Evolutionary conservation across 2,888 invertebrate species (phyloP), one percentile per base, ranked within the genome.

Genomic region (Entomobrya proxima): DNA sequence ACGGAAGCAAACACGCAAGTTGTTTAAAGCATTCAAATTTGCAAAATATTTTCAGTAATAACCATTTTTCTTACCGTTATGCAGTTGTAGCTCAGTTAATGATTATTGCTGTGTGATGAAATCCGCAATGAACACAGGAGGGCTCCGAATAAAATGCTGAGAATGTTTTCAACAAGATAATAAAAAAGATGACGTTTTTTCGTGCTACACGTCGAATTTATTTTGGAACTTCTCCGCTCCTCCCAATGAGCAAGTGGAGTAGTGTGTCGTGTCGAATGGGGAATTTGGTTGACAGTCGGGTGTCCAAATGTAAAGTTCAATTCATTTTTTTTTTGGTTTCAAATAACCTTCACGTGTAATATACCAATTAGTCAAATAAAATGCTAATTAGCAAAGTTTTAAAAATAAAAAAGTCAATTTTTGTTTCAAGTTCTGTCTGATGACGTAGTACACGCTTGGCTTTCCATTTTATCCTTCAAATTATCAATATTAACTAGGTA

Each of bases 51-150:
- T n/a, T n/a, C 35, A 21, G 24, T 9, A 37, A 40, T 21, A 21
- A 67, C 37, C 18, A 40, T 37, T 67, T 67, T 7, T 67, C 67
- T 67, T 67, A 67, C 67, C 67, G 67, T 67, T 37, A 67, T 67
- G 9, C 37, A 67, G 11, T 35, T 37, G 21, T 13, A 21, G 67
- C 11, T n/a, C 21, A n/a, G n/a, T n/a, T 37, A 67, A 67, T 27
- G 4, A 40, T 21, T 67, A 67, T 67, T 67, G 61, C 35, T 35
- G 61, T n/a, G n/a, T 21, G 67, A 13, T 37, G 58, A 58, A 58
- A 30, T 27, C 30, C 30, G 27, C 11, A 13, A 30, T 15, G 58
- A 58, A 15, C 58, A 58, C 27, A 4, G 4, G 2, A 30, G 58
- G 30, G n/a, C 18, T 55, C n/a, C n/a, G n/a, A 9, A 27, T 11